A percentile compares a stretch with the other conserved stretches of the same genome.
Conservation (phyloP, 2,797 vertebrate species). For the Telmatherina bonti region DNA sequence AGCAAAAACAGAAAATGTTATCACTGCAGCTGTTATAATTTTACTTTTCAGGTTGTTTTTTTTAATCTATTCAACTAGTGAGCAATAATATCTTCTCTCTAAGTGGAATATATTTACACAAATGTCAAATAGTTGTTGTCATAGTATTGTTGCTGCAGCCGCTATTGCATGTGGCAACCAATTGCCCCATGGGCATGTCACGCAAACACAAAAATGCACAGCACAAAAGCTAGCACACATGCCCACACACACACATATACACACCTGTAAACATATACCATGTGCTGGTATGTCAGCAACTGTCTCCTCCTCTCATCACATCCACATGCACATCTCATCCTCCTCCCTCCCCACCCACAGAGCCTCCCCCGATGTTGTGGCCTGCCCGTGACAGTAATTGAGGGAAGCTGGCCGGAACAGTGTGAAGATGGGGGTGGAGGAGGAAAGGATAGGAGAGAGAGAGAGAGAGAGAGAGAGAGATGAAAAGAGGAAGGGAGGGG, state of each 20-base stretch:
- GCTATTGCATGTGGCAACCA: slow-evolving; percentile 54
- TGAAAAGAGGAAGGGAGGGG: slow-evolving; percentile 65
- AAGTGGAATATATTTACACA: slow-evolving; percentile 70
- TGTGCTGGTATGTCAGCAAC: slow-evolving; percentile 63
- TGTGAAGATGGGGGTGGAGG: slow-evolving; percentile 63
- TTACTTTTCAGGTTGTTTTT: slow-evolving; percentile 18
- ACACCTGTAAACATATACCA: slow-evolving; percentile 74
- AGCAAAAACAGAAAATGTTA: slow-evolving; percentile 16
- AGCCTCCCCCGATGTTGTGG: slow-evolving; percentile 68
- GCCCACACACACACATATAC: slow-evolving; percentile 50
- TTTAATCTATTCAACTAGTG: slow-evolving; percentile 26
- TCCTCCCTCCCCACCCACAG: slow-evolving; percentile 28
- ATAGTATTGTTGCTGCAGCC: slow-evolving; percentile 52
- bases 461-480: slow-evolving; percentile 52
- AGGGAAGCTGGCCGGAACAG: slow-evolving; percentile 85
- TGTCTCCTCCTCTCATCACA: slow-evolving; percentile 72
- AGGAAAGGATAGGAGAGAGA: slow-evolving; percentile 35
- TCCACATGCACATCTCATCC: slow-evolving; percentile 60
- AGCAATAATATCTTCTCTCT: slow-evolving; percentile 47
- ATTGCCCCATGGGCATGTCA: slow-evolving; percentile 64
- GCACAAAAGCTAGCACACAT: slow-evolving; percentile 36
- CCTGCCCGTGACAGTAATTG: slow-evolving; percentile 83
- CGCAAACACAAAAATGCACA: slow-evolving; percentile 41
- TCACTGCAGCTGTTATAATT: slow-evolving; percentile 37
- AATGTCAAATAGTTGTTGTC: slow-evolving; percentile 65